Conservation (phyloP, 2,113 vertebrate species). For the Andinoacara biseriatus region DNA sequence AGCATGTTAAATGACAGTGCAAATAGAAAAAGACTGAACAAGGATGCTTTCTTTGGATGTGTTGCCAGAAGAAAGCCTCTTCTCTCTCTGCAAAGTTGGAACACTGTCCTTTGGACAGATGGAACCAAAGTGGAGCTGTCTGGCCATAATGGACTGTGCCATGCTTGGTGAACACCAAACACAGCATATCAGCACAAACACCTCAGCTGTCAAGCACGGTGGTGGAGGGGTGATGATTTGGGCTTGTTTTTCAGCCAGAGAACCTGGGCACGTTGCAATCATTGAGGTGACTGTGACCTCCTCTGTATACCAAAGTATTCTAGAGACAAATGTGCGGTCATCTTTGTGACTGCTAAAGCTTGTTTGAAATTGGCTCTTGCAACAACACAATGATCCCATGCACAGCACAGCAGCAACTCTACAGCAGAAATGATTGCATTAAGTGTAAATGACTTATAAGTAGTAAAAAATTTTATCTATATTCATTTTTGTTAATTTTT, state of each 20-base stretch:
- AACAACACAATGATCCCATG: neutral
- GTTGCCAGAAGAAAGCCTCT: neutral
- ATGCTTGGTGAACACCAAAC: no score
- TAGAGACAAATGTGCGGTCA: neutral
- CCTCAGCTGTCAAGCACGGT: neutral
- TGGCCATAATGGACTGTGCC: no score
- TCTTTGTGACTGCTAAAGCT: neutral
- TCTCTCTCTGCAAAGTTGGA: neutral
- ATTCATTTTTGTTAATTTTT: neutral
- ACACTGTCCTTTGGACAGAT: no score
- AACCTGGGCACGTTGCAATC: neutral
- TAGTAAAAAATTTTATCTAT: neutral
- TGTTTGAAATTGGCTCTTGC: neutral
- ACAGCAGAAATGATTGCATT: no score
- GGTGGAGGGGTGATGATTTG: neutral
- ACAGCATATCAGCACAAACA: neutral
- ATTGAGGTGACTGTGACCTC: neutral
- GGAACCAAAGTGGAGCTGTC: no score
- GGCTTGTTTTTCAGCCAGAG: neutral
- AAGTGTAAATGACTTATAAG: neutral
- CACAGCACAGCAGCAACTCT: no score
- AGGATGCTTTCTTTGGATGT: neutral
- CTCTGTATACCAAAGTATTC: neutral
- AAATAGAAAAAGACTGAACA: neutral
- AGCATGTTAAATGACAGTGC: no score